Evolutionary conservation across 2,113 vertebrate species (phyloP).

Genomic region (Aspiorhynchus laticeps): DNA sequence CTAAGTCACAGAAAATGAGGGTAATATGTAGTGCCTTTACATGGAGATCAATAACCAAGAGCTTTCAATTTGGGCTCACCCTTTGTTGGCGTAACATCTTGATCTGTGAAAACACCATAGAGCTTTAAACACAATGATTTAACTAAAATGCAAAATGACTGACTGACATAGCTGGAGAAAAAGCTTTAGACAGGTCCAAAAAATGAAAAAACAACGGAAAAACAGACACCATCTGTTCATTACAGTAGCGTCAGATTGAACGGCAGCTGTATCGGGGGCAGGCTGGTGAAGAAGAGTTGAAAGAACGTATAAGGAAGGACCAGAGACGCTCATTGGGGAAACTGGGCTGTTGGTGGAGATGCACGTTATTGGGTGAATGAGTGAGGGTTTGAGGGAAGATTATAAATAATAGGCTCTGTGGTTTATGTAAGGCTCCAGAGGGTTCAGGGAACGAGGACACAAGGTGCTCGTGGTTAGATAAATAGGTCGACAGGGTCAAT

Average conservation of each 20-base stretch:
- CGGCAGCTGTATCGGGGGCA: background rate
- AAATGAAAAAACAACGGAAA: conserved; percentile 1
- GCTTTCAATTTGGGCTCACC: background rate
- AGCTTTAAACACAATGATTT: conserved; percentile 4
- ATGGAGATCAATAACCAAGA: background rate
- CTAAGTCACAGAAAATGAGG: conserved; percentile 7
- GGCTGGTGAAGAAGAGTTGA: background rate
- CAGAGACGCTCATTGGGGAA: background rate
- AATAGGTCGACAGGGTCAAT: background rate
- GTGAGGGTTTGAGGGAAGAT: background rate
- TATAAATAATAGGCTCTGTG: conserved; percentile 22
- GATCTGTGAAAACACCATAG: background rate
- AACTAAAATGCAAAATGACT: conserved; percentile 16
- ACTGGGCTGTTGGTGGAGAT: background rate
- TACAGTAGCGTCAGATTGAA: background rate
- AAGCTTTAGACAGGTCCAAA: conserved; percentile 47
- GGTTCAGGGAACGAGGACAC: conserved; percentile 12
- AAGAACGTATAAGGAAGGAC: background rate
- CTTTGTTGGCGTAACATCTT: background rate
- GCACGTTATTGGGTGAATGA: background rate
- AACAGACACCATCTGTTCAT: conserved; percentile 4
- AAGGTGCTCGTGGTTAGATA: conserved; percentile 16
- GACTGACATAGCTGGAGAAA: background rate
- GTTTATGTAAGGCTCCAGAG: conserved; percentile 18
- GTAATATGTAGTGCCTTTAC: conserved; percentile 32